Evolutionary conservation across 2,888 invertebrate genomes (phyloP).

Genomic region (Heliconius aoede): DNA sequence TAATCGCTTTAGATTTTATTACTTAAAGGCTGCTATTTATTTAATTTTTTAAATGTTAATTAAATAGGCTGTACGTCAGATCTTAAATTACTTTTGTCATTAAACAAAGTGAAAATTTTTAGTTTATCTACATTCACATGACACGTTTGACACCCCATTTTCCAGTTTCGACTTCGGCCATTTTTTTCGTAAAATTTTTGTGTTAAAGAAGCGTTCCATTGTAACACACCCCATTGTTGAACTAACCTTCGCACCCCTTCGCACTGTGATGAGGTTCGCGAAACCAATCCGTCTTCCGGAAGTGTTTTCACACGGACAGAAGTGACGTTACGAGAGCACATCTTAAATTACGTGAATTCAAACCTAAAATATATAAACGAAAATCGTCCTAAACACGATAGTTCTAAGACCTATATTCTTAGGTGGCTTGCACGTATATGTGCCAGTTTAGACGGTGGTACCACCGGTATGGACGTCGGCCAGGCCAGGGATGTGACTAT

Average conservation of each 20-base stretch:
- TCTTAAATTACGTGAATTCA: constrained; percentile 78
- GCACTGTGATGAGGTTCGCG: constrained; percentile 59
- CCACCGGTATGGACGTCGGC: constrained; percentile 73
- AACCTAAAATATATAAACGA: constrained; percentile 59
- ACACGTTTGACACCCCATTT: too few species aligned
- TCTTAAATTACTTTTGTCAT: neutral
- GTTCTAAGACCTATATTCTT: constrained; percentile 67
- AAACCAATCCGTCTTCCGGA: constrained; percentile 74
- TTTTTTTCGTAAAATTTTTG: neutral
- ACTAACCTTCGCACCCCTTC: constrained; percentile 57
- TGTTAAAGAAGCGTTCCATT: neutral
- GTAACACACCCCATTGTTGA: constrained; percentile 55
- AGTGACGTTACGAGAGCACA: constrained; percentile 80
- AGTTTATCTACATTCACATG: neutral
- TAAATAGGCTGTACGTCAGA: neutral
- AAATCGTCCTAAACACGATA: constrained; percentile 61
- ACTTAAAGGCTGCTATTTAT: neutral
- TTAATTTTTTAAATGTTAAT: neutral
- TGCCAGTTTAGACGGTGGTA: constrained; percentile 59
- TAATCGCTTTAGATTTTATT: constrained; percentile 3
- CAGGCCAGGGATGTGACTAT: constrained; percentile 83
- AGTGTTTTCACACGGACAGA: constrained; percentile 53
- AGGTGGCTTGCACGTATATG: constrained; percentile 58
- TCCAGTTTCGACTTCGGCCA: too few species aligned
- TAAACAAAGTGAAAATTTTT: neutral